phyloP scores from a whole-genome alignment of 2,113 vertebrate genomes.

The Ctenodactylus gundi region DNA sequence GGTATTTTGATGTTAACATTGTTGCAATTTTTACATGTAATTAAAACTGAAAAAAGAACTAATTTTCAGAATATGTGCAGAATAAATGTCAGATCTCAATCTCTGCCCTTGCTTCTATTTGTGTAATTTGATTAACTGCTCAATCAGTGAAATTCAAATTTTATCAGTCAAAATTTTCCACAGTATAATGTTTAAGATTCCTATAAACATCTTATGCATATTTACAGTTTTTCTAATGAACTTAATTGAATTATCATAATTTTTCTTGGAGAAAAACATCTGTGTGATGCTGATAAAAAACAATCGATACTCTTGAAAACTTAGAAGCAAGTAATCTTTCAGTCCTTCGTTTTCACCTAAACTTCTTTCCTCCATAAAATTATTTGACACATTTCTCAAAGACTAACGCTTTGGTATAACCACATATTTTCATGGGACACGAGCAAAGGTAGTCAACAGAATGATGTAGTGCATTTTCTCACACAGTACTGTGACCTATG shows the following conservation, averaged over 20 bases:
- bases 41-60: no score
- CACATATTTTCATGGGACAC: constrained; percentile 52
- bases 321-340: constrained; percentile 54
- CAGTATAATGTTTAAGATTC: neutral
- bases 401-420: constrained; percentile 61
- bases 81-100: no score
- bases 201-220: neutral
- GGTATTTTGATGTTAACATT: no score
- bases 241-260: neutral
- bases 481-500: constrained; percentile 1
- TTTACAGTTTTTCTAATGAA: neutral
- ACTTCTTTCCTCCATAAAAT: constrained; percentile 38
- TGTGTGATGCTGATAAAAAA: constrained; percentile 24
- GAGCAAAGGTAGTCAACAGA: constrained; percentile 55
- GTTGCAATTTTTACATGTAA: no score
- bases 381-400: constrained; percentile 55
- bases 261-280: neutral
- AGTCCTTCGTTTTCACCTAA: constrained; percentile 37
- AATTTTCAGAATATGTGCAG: no score
- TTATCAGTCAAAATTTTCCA: neutral
- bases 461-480: constrained; percentile 59
- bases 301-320: constrained; percentile 14
- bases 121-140: neutral
- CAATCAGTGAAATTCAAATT: neutral
- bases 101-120: neutral